These are phyloP conservation scores for Tachycineta bicolor DNA, from an alignment of 2,113 vertebrate species.

Conservation along the genomic window DNA sequence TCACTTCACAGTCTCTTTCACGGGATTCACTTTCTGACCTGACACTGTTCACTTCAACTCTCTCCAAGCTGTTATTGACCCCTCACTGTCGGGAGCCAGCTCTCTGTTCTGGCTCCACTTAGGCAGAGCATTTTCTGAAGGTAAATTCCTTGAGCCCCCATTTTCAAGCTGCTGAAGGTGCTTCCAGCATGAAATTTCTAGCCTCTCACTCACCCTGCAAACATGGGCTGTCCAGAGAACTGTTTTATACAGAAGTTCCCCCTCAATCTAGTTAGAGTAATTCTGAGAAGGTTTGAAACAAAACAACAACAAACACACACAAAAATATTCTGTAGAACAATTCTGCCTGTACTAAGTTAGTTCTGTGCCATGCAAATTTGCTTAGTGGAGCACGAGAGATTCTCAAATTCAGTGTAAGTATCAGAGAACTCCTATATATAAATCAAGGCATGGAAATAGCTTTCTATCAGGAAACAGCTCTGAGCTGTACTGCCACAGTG, in stretches of 20 bases:
- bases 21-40: background rate
- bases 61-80: constrained; percentile 2
- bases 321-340: background rate
- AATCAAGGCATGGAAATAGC: background rate
- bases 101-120: background rate
- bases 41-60: background rate
- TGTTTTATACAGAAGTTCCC: background rate
- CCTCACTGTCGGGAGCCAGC: background rate
- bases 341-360: background rate
- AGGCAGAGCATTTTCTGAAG: background rate
- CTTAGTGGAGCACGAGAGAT: background rate
- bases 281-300: background rate
- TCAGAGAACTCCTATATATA: background rate
- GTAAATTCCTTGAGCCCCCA: background rate
- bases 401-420: background rate
- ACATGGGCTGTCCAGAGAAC: background rate
- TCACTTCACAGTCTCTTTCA: background rate
- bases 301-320: background rate
- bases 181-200: background rate
- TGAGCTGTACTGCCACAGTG: background rate
- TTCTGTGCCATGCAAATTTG: background rate
- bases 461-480: background rate
- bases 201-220: background rate
- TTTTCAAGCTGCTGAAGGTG: background rate
- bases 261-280: background rate